Evolutionary conservation across 2,797 vertebrate species (phyloP), one percentile per base, ranked within the genome.

Genomic region (Telmatherina bonti): DNA sequence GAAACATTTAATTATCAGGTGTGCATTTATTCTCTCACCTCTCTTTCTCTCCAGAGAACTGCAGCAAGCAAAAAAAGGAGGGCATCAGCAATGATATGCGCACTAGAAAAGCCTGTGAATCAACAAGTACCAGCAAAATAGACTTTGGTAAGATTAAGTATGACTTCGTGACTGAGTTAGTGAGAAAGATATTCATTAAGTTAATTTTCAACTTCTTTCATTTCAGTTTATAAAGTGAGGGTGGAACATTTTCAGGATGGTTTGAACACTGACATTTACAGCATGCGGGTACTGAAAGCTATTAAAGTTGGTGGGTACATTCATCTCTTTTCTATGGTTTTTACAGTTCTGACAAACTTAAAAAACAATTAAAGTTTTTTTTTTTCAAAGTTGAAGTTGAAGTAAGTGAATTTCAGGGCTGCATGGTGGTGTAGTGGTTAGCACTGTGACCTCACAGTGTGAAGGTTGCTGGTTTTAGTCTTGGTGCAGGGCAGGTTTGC

Each of bases 101-200:
- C 31, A 68, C 20, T 5, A 7, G 10, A 0, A 88, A 80, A 56
- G 53, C 79, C 4, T 93, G 93, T 72, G 90, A 87, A 71, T 70
- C 36, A 63, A 86, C 47, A 64, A 83, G 26, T 29, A 22, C 45
- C 10, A 68, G 31, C 55, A 68, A 68, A 59, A 68, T 90, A 51
- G 92, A 94, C 71, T 93, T 66, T 67, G 86, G 93, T 94, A 85
- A 78, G 79, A 31, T 33, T 67, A 8, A 33, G 35, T 58, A 9
- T 45, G 22, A 13, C 36, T 30, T 16, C 36, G 20, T 16, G 58
- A 63, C 81, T 26, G 24, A 53, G 30, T 30, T 3, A 26, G 12
- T 7, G 33, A 16, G 0, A 11, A 24, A 26, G 2, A 1, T 8
- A 45, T 8, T 1, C 31, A 15, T 10, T 10, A 1, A 26, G 1